Percentiles rank a stretch among this genome's conserved stretches.
Evolutionary conservation across 2,888 invertebrate species (phyloP).

Genomic region (Agriopis aurantiaria): DNA sequence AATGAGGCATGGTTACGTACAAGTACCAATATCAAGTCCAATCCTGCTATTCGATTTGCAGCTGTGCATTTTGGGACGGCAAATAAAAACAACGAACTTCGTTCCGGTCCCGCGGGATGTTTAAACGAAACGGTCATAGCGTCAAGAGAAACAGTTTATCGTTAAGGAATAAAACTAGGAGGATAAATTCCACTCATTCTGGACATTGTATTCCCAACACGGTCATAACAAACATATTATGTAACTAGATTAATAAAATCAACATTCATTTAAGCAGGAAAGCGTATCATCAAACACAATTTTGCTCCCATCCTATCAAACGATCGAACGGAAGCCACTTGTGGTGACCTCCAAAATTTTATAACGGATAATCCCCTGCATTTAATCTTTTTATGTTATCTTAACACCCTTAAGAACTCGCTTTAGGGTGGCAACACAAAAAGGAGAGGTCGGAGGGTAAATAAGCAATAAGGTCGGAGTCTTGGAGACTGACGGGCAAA

Average conservation of each 20-base stretch:
- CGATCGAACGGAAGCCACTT: constrained; percentile 33
- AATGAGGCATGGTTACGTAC: too few relatives aligned
- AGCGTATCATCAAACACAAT: constrained; percentile 16
- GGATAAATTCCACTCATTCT: constrained; percentile 7
- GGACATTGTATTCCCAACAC: constrained; percentile 6
- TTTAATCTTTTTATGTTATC: constrained; percentile 49
- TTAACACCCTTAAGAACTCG: constrained; percentile 38
- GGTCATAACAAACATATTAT: not conserved
- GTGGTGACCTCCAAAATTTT: constrained; percentile 45
- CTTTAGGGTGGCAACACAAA: constrained; percentile 45
- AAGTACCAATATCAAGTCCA: not conserved
- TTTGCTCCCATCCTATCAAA: constrained; percentile 33
- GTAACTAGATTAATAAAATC: not conserved
- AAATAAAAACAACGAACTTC: constrained; percentile 17
- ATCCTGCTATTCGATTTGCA: constrained; percentile 9
- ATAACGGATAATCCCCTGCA: constrained; percentile 40
- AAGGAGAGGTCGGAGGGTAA: constrained; percentile 54
- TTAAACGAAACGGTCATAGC: constrained; percentile 23
- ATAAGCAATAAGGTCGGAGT: constrained; percentile 61
- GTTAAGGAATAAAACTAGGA: constrained; percentile 18
- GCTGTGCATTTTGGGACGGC: constrained; percentile 13
- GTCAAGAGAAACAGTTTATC: constrained; percentile 18
- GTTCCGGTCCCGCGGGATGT: constrained; percentile 19
- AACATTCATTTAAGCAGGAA: not conserved
- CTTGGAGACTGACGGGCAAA: constrained; percentile 57